Percentiles rank a stretch among this genome's conserved stretches.
These are phyloP conservation scores for Scrobipalpa atriplicella DNA, from an alignment of 2,888 invertebrate genomes.

Conservation along the genomic window DNA sequence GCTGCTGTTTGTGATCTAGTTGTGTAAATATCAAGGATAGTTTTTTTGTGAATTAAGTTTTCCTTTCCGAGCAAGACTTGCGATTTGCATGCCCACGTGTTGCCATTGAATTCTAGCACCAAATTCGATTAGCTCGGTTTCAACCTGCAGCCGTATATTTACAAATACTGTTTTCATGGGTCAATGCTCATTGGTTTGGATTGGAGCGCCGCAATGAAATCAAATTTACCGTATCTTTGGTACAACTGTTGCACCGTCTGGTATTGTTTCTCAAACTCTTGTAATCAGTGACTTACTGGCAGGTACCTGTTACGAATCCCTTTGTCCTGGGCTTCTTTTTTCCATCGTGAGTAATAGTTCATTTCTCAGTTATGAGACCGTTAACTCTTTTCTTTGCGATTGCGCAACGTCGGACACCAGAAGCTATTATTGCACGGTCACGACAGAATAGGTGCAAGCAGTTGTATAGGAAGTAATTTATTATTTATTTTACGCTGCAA, in stretches of 20 bases:
- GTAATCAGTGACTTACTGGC: slow-evolving; percentile 28
- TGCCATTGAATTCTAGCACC: not conserved
- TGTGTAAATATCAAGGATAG: too few species aligned
- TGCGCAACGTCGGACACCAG: slow-evolving; percentile 43
- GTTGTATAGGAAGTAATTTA: slow-evolving; percentile 50
- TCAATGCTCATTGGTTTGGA: slow-evolving; percentile 21
- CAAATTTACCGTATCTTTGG: slow-evolving; percentile 40
- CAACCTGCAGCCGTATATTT: slow-evolving; percentile 13
- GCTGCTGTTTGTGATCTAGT: too few species aligned
- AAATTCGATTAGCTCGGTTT: not conserved
- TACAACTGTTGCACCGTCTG: slow-evolving; percentile 36
- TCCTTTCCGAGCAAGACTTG: too few species aligned
- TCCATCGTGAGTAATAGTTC: slow-evolving; percentile 19
- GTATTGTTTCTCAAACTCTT: slow-evolving; percentile 40
- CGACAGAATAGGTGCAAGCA: slow-evolving; percentile 36
- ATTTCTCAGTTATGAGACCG: slow-evolving; percentile 32
- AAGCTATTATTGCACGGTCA: slow-evolving; percentile 40
- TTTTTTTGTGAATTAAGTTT: too few species aligned
- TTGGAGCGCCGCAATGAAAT: slow-evolving; percentile 34
- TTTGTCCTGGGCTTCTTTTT: slow-evolving; percentile 41
- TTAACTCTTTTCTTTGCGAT: slow-evolving; percentile 40
- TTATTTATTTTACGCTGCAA: slow-evolving; percentile 43
- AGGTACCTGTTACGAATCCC: slow-evolving; percentile 13
- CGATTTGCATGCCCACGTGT: too few species aligned
- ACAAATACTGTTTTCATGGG: slow-evolving; percentile 24